phyloP scores from a whole-genome alignment of 2,113 vertebrate genomes.

The Myrmecobius fasciatus region DNA sequence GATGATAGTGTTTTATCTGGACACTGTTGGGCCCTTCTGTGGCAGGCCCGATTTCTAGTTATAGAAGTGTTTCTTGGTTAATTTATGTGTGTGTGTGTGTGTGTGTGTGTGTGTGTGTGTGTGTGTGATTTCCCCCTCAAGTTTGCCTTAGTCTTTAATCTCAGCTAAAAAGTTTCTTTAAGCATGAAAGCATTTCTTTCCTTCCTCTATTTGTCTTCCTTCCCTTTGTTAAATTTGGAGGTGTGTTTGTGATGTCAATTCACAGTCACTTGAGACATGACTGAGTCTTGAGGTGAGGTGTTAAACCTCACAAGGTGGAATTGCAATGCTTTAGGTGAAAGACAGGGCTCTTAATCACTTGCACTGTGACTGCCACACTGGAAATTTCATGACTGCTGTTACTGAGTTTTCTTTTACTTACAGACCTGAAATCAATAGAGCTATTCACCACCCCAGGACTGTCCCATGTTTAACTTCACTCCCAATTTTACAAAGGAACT shows the following conservation, averaged over 20 bases:
- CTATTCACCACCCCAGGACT: constrained; percentile 74
- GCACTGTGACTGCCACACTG: constrained; percentile 66
- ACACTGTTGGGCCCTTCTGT: constrained; percentile 67
- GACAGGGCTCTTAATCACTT: constrained; percentile 82
- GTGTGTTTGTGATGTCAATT: constrained; percentile 82
- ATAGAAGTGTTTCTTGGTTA: neutral
- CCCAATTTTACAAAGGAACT: constrained; percentile 56
- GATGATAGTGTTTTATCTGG: constrained; percentile 82
- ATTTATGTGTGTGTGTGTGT: neutral
- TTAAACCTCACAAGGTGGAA: constrained; percentile 80
- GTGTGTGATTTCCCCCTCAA: constrained; percentile 36
- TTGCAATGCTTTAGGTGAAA: constrained; percentile 81
- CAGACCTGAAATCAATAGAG: constrained; percentile 79
- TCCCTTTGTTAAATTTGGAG: constrained; percentile 82
- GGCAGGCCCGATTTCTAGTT: constrained; percentile 52
- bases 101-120: too few species aligned
- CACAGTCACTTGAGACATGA: constrained; percentile 76
- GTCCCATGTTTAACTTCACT: constrained; percentile 73
- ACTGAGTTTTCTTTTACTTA: constrained; percentile 76
- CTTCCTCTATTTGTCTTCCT: constrained; percentile 57
- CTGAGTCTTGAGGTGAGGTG: constrained; percentile 81
- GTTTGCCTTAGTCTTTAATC: constrained; percentile 65
- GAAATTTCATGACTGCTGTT: constrained; percentile 78
- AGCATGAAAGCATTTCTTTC: constrained; percentile 70
- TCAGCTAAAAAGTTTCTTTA: constrained; percentile 68